phyloP scores from a whole-genome alignment of 2,113 vertebrate species.

The Channa argus region DNA sequence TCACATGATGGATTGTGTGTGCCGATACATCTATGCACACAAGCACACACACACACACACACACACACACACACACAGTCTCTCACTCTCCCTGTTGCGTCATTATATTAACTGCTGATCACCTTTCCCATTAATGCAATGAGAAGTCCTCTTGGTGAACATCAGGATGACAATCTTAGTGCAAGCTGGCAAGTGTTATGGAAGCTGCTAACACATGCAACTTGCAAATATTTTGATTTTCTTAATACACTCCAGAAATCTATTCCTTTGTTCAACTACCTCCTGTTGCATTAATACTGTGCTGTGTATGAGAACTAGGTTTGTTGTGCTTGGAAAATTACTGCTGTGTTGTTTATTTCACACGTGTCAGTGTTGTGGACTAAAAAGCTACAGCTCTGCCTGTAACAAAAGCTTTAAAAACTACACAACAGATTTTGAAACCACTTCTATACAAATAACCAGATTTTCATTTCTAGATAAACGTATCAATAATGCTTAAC shows the following conservation, averaged over 20 bases:
- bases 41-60: conserved; percentile 7
- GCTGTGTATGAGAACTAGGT: background rate
- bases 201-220: background rate
- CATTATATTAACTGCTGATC: background rate
- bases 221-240: background rate
- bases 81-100: background rate
- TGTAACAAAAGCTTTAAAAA: background rate
- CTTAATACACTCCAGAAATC: background rate
- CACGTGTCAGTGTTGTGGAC: background rate
- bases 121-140: background rate
- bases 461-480: no score
- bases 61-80: background rate
- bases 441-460: background rate
- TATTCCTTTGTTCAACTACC: background rate
- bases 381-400: background rate
- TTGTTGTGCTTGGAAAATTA: no score
- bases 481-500: background rate
- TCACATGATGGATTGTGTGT: background rate
- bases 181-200: background rate
- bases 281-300: background rate
- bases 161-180: background rate
- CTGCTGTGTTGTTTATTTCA: conserved; percentile 1
- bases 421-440: background rate
- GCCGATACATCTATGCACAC: background rate
- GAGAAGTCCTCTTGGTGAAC: background rate